Conservation (phyloP, 1,140 invertebrate genomes). For the Daktulosphaira vitifoliae region DNA sequence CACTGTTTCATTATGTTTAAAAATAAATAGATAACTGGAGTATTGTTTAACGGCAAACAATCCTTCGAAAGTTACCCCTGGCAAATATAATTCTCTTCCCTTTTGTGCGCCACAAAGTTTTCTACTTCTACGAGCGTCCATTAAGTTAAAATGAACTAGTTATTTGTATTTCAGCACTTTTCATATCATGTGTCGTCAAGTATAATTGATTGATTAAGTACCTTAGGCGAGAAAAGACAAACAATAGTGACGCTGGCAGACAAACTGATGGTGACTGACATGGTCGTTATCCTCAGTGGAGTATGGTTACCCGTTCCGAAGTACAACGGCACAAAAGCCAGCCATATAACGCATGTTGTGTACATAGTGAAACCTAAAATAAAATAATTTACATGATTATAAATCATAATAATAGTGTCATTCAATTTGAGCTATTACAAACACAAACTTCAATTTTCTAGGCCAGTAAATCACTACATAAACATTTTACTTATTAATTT, state of each 20-base stretch:
- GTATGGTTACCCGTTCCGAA: constrained; percentile 57
- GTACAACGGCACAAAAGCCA: constrained; percentile 63
- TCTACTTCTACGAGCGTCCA: not conserved
- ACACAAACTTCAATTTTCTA: no score
- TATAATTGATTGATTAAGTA: constrained; percentile 43
- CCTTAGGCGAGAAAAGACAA: constrained; percentile 69
- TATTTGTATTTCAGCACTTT: not conserved
- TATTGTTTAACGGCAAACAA: no score
- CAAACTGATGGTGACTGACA: constrained; percentile 69
- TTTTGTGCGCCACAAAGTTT: not conserved
- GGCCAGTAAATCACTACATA: no score
- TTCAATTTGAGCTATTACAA: no score
- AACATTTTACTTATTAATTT: no score
- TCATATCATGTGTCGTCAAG: not conserved
- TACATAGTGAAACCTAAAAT: constrained; percentile 60
- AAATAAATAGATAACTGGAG: no score
- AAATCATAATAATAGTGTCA: not conserved
- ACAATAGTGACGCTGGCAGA: constrained; percentile 66
- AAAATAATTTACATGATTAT: not conserved
- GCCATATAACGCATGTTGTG: constrained; percentile 65
- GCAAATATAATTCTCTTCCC: not conserved
- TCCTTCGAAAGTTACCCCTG: no score
- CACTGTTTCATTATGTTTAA: no score
- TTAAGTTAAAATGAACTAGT: not conserved
- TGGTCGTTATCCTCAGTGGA: constrained; percentile 66